Percentiles rank a stretch among this genome's conserved stretches.
Evolutionary conservation across 2,888 invertebrate species (phyloP).

Genomic region (Stictocephala bisonia): DNA sequence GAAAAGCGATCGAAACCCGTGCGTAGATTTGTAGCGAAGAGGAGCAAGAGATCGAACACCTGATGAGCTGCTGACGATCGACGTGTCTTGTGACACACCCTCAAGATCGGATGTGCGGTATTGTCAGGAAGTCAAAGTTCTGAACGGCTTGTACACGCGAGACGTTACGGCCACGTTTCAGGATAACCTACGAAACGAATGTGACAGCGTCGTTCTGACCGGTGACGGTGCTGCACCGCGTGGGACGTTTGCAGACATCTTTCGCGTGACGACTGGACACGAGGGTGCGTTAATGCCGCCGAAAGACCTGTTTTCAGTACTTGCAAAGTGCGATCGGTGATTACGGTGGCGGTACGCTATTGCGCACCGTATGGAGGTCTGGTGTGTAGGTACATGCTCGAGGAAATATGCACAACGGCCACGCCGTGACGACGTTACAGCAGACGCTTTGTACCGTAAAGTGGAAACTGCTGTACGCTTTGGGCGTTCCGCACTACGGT

Average conservation of each 20-base stretch:
- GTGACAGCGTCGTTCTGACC: too few species aligned
- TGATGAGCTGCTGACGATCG: neutral
- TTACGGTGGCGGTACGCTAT: neutral
- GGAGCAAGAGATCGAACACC: neutral
- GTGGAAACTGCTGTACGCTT: neutral
- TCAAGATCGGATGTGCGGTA: neutral
- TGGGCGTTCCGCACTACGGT: conserved; percentile 9
- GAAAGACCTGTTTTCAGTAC: neutral
- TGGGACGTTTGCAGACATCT: neutral
- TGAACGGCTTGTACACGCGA: neutral
- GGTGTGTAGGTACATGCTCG: neutral
- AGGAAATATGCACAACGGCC: too few species aligned
- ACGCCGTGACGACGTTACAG: too few species aligned
- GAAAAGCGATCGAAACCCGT: neutral
- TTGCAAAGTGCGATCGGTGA: neutral
- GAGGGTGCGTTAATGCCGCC: neutral
- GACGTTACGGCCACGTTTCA: neutral
- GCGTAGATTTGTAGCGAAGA: too few species aligned
- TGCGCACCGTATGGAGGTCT: conserved; percentile 19
- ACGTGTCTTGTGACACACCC: neutral
- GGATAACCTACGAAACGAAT: neutral
- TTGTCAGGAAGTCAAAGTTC: neutral
- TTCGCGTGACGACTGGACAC: conserved; percentile 16
- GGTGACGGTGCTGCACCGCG: neutral
- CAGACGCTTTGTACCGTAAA: neutral